These are phyloP conservation scores for Synergus japonicus DNA, from an alignment of 2,888 invertebrate species.

Conservation along the genomic window DNA sequence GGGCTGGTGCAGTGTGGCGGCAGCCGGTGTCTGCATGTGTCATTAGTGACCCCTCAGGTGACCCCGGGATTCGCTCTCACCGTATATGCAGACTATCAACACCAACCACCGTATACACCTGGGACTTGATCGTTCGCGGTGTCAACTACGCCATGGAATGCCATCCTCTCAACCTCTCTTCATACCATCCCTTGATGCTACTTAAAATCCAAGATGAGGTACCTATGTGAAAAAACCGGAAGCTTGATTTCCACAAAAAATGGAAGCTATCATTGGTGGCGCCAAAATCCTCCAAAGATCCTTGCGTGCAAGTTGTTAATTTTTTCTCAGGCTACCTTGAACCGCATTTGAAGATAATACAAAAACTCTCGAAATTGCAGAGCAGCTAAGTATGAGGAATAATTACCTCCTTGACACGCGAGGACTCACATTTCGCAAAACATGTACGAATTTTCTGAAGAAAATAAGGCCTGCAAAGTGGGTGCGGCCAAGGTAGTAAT, in stretches of 20 bases:
- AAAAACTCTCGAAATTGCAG: constrained; percentile 37
- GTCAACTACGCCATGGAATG: constrained; percentile 47
- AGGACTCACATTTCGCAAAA: constrained; percentile 37
- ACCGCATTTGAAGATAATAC: constrained; percentile 37
- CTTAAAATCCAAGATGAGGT: not conserved
- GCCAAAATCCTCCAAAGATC: constrained; percentile 11
- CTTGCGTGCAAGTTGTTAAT: constrained; percentile 32
- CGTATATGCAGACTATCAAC: constrained; percentile 67
- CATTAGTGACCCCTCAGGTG: constrained; percentile 74
- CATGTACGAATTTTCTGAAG: constrained; percentile 33
- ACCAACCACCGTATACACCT: constrained; percentile 66
- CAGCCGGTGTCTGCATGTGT: constrained; percentile 68
- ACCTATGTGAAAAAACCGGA: constrained; percentile 4
- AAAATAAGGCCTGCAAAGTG: constrained; percentile 24
- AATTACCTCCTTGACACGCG: constrained; percentile 36
- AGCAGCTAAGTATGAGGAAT: constrained; percentile 34
- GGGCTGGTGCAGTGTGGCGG: constrained; percentile 22
- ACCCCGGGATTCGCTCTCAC: constrained; percentile 71
- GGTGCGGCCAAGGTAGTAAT: constrained; percentile 33
- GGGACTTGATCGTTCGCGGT: constrained; percentile 22
- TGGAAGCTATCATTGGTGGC: not conserved
- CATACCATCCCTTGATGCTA: not conserved
- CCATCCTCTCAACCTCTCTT: not conserved
- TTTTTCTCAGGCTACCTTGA: constrained; percentile 36
- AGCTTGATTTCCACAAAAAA: constrained; percentile 23